Evolutionary conservation across 2,888 invertebrate species (phyloP).

Genomic region (Lochmaea crataegi): DNA sequence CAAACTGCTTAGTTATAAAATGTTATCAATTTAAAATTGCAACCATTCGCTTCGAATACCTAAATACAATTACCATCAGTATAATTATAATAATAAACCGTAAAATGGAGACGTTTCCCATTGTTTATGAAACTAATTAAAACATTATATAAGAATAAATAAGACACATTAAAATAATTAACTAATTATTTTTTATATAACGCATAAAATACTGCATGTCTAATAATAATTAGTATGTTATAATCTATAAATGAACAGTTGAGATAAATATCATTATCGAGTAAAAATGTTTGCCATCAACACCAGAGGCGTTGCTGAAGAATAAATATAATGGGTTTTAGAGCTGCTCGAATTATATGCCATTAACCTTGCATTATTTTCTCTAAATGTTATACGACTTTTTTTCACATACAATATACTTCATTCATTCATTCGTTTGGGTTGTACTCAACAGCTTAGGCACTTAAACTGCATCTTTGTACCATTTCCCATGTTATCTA

Average conservation of each 20-base stretch:
- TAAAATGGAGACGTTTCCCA: slow-evolving; percentile 32
- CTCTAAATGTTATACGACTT: too few species aligned
- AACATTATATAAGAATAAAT: slow-evolving; percentile 27
- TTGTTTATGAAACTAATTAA: slow-evolving; percentile 33
- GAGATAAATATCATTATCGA: slow-evolving; percentile 1
- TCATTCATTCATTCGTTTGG: too few species aligned
- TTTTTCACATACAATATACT: too few species aligned
- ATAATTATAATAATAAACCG: slow-evolving; percentile 26
- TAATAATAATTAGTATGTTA: slow-evolving; percentile 39
- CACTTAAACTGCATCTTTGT: too few species aligned
- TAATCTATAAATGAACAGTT: slow-evolving; percentile 9
- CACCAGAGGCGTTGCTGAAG: neutral
- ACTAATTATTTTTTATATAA: slow-evolving; percentile 42
- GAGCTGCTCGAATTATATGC: neutral
- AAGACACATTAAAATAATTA: slow-evolving; percentile 29
- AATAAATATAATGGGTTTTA: neutral
- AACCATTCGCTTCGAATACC: neutral
- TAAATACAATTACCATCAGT: slow-evolving; percentile 18
- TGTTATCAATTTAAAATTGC: neutral
- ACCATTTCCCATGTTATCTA: too few species aligned
- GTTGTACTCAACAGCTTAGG: too few species aligned
- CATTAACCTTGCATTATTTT: too few species aligned
- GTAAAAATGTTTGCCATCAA: neutral
- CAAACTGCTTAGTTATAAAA: too few species aligned
- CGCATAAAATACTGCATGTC: slow-evolving; percentile 36